Base-by-base conservation (phyloP, 1,140 invertebrate species). In the Tetramorium parvispinum region DNA sequence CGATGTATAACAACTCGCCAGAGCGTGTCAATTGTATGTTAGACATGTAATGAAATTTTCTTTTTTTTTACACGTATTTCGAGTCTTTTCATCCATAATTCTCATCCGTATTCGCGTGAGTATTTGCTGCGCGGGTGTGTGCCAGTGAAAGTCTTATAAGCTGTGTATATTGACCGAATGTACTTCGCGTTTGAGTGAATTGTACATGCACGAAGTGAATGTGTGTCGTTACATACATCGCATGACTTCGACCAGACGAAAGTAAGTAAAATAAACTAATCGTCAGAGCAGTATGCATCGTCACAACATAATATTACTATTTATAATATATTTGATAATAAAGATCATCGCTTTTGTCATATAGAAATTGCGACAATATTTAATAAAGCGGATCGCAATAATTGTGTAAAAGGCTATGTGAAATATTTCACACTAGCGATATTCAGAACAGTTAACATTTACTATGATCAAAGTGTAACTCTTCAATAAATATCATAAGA, bases 261-360 rank as follows among this genome's bases (percentile, higher is more conserved):
- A 81, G 78, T 81, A 81, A 81, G 78, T 81, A 70, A 57, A 57
- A 70, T 57, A 21, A 81, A 81, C 46, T 68, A 53, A 37, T 65
- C 46, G 32, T 7, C 40, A 59, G 76, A 21, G n/a, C 3, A 11
- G 21, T 51, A 49, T 53, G 3, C n/a, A 81, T 70, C 46, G 7
- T 16, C 37, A 66, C 7, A 66, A 68, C 21, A 18, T 81, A 6
- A 43, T 27, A 27, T 79, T n/a, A 70, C 21, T 18, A 4, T 81
- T 81, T 81, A 51, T 81, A 81, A 55, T 55, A 66, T 79, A 81
- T 27, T 51, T 53, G n/a, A 81, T 70, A 79, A 24, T 18, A 40
- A 79, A 51, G 3, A 1, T 32, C 16, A 24, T 0, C 18, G 32
- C 8, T 32, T 49, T 37, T 24, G 11, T 75, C 11, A 8, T n/a